Evolutionary conservation across 2,113 vertebrate genomes (phyloP).

Genomic region (Miniopterus natalensis): DNA sequence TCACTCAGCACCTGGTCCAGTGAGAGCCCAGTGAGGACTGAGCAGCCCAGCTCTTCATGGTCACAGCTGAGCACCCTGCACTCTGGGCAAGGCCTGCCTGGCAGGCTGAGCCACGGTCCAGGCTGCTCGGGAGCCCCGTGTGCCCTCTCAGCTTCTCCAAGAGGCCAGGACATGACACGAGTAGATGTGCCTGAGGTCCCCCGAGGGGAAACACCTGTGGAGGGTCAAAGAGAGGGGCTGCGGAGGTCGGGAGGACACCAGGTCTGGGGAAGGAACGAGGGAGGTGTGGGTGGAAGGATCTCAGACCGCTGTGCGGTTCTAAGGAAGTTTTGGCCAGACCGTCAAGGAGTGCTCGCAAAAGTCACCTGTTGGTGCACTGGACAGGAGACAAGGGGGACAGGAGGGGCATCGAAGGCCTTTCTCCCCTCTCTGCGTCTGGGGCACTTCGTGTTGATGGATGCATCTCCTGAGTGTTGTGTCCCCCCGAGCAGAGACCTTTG

Average conservation of each 20-base stretch:
- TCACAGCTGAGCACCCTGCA: too few relatives aligned
- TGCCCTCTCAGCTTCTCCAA: not conserved
- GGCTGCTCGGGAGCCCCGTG: not conserved
- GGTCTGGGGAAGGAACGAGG: not conserved
- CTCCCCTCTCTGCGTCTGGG: too few relatives aligned
- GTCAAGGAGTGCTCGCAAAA: too few relatives aligned
- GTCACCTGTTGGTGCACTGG: not conserved
- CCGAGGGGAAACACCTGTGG: not conserved
- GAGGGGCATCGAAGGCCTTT: too few relatives aligned
- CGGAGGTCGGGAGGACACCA: too few relatives aligned
- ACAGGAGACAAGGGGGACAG: too few relatives aligned
- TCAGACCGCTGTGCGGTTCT: not conserved
- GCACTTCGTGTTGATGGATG: too few relatives aligned
- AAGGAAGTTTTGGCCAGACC: not conserved
- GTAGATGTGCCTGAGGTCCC: fast-evolving
- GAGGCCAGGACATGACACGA: not conserved
- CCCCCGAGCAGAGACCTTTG: too few relatives aligned
- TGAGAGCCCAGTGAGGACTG: not conserved
- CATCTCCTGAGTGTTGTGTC: too few relatives aligned
- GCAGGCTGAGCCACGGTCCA: not conserved
- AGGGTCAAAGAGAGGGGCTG: too few relatives aligned
- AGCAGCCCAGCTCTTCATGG: not conserved
- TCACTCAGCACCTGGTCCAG: not conserved
- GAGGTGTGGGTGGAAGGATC: not conserved
- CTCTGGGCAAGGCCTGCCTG: not conserved